Conservation (phyloP, 2,797 vertebrate species). For the Enteromius anoplus region DNA sequence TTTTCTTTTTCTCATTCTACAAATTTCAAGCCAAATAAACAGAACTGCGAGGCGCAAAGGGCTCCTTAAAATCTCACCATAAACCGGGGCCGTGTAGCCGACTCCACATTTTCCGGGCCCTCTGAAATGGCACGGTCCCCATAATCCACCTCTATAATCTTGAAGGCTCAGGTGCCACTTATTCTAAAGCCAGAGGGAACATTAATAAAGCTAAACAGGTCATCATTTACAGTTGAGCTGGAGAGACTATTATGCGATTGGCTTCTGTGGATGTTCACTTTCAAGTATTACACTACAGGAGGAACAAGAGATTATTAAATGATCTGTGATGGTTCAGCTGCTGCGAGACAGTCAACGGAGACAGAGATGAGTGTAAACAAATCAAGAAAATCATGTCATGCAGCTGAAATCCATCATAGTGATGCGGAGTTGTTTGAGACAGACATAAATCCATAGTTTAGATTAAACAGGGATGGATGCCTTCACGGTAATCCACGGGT, state of each 20-base stretch:
- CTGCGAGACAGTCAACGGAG: conserved; percentile 17
- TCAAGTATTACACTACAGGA: conserved; percentile 24
- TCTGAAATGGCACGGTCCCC: conserved; percentile 11
- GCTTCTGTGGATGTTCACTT: conserved; percentile 48
- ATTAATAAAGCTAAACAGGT: conserved; percentile 56
- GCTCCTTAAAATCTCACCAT: conserved; percentile 44
- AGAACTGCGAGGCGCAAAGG: conserved; percentile 35
- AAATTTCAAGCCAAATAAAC: conserved; percentile 51
- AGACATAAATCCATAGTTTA: conserved; percentile 73
- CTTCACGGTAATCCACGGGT: conserved; percentile 67
- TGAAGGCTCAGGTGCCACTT: conserved; percentile 63
- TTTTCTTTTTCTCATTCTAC: conserved; percentile 40
- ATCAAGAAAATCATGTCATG: conserved; percentile 22
- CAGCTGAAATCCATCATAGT: conserved; percentile 13
- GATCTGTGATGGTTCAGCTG: conserved; percentile 23
- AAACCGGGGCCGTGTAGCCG: conserved; percentile 7
- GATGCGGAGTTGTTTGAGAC: conserved; percentile 12
- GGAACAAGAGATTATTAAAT: conserved; percentile 36
- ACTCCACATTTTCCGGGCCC: conserved; percentile 24
- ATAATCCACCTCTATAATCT: conserved; percentile 34
- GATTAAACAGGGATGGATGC: conserved; percentile 72
- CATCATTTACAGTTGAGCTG: conserved; percentile 61
- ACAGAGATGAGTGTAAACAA: conserved; percentile 29
- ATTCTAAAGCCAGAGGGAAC: conserved; percentile 42
- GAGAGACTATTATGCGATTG: conserved; percentile 65